Conservation (phyloP, 2,113 vertebrate species). For the Chloropsis cyanopogon region DNA sequence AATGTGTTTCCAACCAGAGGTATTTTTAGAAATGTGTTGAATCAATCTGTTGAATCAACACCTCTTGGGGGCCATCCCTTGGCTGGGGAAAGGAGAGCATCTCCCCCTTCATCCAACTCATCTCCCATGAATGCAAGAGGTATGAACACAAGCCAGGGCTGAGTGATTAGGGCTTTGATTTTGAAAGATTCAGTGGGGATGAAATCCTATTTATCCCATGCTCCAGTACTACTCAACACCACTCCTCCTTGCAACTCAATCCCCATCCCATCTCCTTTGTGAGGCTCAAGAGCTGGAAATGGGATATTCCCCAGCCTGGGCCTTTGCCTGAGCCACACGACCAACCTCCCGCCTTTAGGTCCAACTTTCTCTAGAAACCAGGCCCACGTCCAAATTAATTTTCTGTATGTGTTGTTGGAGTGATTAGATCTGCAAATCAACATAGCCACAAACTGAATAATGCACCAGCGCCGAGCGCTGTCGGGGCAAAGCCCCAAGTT, state of each 20-base stretch:
- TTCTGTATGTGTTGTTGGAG: constrained; percentile 57
- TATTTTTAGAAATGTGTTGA: background rate
- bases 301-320: background rate
- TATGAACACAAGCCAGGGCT: background rate
- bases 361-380: constrained; percentile 68
- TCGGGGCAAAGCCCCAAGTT: constrained; percentile 41
- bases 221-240: background rate
- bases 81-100: background rate
- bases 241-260: background rate
- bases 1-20: background rate
- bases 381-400: constrained; percentile 63
- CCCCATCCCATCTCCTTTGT: background rate
- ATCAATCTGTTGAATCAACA: background rate
- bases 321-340: constrained; percentile 40
- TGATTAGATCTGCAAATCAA: constrained; percentile 67
- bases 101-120: background rate
- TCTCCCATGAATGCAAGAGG: background rate
- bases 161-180: background rate
- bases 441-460: constrained; percentile 62
- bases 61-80: background rate
- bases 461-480: constrained; percentile 33
- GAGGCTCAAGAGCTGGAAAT: background rate
- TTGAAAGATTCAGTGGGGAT: background rate
- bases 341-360: constrained; percentile 60
- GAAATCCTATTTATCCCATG: background rate